phyloP scores from a whole-genome alignment of 2,113 vertebrate species.

The Tetraodon nigroviridis region DNA sequence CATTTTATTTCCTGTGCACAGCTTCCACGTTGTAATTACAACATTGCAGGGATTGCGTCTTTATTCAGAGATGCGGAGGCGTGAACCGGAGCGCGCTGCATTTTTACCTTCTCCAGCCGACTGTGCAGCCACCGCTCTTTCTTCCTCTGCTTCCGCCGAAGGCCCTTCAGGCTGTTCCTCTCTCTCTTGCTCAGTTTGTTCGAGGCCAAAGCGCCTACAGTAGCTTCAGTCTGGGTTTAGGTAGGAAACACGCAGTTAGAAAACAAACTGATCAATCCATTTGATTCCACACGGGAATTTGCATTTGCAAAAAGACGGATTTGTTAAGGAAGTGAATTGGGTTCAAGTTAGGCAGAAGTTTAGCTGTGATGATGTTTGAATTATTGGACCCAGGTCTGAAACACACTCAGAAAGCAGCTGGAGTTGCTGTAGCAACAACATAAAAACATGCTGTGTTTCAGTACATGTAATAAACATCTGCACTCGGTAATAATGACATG shows the following conservation, averaged over 20 bases:
- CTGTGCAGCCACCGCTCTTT: constrained; percentile 74
- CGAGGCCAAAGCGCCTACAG: constrained; percentile 29
- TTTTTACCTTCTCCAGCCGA: constrained; percentile 56
- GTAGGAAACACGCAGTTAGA: background rate
- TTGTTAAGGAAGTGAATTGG: no score
- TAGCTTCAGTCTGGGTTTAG: constrained; percentile 19
- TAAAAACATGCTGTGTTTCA: no score
- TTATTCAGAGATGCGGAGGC: background rate
- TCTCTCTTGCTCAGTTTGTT: constrained; percentile 75
- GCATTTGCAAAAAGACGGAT: no score
- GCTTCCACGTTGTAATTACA: background rate
- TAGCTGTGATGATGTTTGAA: no score
- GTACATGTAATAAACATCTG: background rate
- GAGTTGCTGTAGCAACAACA: no score
- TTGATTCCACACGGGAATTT: no score
- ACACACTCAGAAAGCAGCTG: no score
- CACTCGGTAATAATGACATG: background rate
- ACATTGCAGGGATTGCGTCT: background rate
- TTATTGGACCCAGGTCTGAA: no score
- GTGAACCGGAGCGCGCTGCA: background rate
- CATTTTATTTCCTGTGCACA: background rate
- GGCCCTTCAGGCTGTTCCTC: constrained; percentile 79
- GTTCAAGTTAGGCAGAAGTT: no score
- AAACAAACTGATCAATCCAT: no score
- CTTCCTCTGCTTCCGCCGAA: constrained; percentile 78